phyloP scores from a whole-genome alignment of 1,140 invertebrate genomes.

The Alviniconcha marisindica region DNA sequence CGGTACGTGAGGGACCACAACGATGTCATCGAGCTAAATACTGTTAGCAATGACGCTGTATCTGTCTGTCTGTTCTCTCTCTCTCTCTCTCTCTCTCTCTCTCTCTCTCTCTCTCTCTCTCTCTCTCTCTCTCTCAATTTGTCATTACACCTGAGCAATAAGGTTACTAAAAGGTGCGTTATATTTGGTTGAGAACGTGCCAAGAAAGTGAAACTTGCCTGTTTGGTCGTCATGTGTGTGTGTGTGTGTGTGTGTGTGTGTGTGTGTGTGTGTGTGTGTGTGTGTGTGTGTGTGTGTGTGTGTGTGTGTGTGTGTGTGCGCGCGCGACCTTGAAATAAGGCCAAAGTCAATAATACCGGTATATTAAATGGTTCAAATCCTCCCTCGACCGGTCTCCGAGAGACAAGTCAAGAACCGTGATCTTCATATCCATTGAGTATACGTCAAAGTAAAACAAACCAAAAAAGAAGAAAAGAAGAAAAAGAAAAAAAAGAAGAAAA shows the following conservation, averaged over 20 bases:
- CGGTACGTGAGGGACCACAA: too few relatives aligned
- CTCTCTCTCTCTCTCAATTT: neutral
- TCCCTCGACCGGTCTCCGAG: too few relatives aligned
- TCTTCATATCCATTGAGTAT: too few relatives aligned
- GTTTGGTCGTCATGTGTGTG: too few relatives aligned
- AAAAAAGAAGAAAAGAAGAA: conserved; percentile 2
- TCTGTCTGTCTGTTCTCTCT: neutral
- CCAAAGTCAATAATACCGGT: neutral
- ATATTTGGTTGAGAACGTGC: too few relatives aligned
- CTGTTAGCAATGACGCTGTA: too few relatives aligned
- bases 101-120: neutral
- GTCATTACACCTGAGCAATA: too few relatives aligned
- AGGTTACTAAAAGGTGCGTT: too few relatives aligned
- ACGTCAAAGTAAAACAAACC: neutral
- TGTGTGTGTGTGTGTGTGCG: neutral
- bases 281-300: conserved; percentile 7
- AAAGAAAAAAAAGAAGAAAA: conserved; percentile 9
- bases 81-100: conserved; percentile 13
- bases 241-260: conserved; percentile 5
- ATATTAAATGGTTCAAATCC: neutral
- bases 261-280: neutral
- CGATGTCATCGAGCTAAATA: too few relatives aligned
- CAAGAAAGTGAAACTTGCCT: too few relatives aligned
- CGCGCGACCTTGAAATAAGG: neutral
- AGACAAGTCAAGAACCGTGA: too few relatives aligned